A percentile compares a stretch with the other conserved stretches of the same genome.
Conservation (phyloP, 23 tunicate species). For the Diplosoma virens region DNA sequence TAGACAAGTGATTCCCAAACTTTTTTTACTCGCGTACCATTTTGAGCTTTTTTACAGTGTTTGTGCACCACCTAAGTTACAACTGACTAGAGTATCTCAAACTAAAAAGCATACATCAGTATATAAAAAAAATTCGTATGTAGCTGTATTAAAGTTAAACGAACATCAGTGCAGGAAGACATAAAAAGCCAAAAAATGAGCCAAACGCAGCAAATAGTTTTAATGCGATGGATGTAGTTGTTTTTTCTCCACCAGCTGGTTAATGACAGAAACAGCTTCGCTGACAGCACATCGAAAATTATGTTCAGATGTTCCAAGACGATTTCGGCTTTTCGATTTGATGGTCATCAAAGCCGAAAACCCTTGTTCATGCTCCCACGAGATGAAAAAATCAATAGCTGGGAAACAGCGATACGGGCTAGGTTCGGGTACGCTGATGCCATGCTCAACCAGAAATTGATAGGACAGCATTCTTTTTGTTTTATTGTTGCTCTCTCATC, state of each 20-base stretch:
- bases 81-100: not conserved
- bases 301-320: constrained; percentile 54
- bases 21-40: constrained; percentile 51
- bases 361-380: constrained; percentile 63
- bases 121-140: constrained; percentile 1
- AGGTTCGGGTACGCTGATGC: constrained; percentile 34
- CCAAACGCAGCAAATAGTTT: constrained; percentile 34
- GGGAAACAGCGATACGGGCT: constrained; percentile 57
- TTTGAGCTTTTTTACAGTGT: constrained; percentile 40
- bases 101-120: constrained; percentile 10
- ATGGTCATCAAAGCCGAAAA: constrained; percentile 50
- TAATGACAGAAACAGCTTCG: constrained; percentile 51
- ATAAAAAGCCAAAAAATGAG: constrained; percentile 20
- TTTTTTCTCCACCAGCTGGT: constrained; percentile 58
- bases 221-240: constrained; percentile 67
- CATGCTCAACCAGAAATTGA: constrained; percentile 71
- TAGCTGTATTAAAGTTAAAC: constrained; percentile 27
- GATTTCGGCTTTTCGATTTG: constrained; percentile 55
- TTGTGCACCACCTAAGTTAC: constrained; percentile 49
- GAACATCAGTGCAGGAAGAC: constrained; percentile 20
- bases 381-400: constrained; percentile 51
- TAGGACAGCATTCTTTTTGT: constrained; percentile 60
- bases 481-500: constrained; percentile 53
- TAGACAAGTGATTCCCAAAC: constrained; percentile 63
- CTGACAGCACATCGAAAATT: constrained; percentile 72